Evolutionary conservation across 2,888 invertebrate species (phyloP).

Genomic region (Tryphoninae sp.): DNA sequence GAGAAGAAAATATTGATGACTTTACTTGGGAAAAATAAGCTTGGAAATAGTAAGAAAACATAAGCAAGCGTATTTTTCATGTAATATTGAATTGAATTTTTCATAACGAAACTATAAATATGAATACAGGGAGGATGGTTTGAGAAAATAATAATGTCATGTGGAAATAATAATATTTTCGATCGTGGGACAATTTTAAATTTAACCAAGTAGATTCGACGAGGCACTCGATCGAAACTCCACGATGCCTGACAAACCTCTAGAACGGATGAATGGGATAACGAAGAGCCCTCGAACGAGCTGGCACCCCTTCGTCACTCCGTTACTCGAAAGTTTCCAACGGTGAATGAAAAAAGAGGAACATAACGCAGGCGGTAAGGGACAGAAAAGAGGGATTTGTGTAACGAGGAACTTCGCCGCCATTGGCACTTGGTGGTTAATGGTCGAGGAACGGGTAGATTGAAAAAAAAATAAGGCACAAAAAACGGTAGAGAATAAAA

Average conservation of each 20-base stretch:
- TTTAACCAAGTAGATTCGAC: no score
- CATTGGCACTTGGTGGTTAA: conserved; percentile 11
- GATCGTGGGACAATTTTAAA: no score
- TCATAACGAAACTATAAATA: no score
- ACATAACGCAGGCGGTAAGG: not conserved
- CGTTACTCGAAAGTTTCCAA: conserved; percentile 14
- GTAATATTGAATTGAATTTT: no score
- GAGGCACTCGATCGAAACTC: no score
- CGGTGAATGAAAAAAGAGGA: not conserved
- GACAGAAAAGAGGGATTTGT: conserved; percentile 6
- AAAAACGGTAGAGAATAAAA: not conserved
- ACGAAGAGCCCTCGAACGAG: conserved; percentile 19
- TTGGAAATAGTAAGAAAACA: no score
- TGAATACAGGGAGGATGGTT: no score
- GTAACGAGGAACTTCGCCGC: not conserved
- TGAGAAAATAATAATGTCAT: no score
- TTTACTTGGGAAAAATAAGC: no score
- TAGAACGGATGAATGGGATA: conserved; percentile 5
- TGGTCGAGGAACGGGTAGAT: conserved; percentile 1
- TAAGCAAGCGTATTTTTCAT: no score
- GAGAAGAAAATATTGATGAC: no score
- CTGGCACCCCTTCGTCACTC: conserved; percentile 11
- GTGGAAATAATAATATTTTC: no score
- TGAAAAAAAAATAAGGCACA: not conserved
- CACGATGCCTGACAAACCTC: not conserved